A percentile compares a stretch with the other conserved stretches of the same genome.
phyloP scores from a whole-genome alignment of 2,113 vertebrate species.

The Balaeniceps rex region DNA sequence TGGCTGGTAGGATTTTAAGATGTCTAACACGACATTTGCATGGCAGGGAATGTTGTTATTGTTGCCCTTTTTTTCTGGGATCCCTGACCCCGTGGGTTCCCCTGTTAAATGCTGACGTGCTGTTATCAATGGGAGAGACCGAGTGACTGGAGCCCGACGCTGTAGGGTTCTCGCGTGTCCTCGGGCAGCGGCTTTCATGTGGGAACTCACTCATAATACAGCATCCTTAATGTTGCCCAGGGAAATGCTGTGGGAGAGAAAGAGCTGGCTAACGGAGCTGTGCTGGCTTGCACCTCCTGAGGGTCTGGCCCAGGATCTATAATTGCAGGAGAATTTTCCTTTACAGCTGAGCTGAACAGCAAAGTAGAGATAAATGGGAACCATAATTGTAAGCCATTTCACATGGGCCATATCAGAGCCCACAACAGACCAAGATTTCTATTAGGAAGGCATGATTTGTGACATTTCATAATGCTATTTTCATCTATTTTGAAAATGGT shows the following conservation, averaged over 20 bases:
- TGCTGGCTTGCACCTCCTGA: neutral
- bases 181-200: neutral
- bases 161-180: rapidly evolving
- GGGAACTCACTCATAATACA: rapidly evolving
- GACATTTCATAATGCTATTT: neutral
- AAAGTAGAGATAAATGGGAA: neutral
- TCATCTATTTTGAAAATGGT: neutral
- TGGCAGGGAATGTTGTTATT: neutral
- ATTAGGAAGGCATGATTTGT: neutral
- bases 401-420: neutral
- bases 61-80: neutral
- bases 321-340: neutral
- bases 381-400: neutral
- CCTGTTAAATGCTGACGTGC: neutral
- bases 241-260: neutral
- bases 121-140: neutral
- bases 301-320: neutral
- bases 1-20: neutral
- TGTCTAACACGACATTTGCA: no score
- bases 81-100: neutral
- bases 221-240: neutral
- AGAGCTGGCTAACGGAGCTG: neutral
- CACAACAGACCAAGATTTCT: neutral
- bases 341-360: neutral
- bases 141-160: rapidly evolving